phyloP scores from a whole-genome alignment of 2,113 vertebrate genomes.

The Poecile atricapillus region DNA sequence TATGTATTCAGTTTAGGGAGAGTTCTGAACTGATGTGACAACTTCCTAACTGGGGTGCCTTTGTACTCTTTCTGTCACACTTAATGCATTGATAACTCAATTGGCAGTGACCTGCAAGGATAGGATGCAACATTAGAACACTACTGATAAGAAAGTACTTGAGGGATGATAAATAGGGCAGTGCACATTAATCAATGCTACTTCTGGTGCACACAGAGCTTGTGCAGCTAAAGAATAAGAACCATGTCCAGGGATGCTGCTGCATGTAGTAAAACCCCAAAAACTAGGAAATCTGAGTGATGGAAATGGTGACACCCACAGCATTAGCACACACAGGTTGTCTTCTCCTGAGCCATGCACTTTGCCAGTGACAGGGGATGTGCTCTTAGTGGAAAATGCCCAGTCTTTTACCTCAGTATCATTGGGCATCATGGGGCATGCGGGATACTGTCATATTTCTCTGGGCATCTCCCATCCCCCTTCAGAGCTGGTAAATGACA shows the following conservation, averaged over 20 bases:
- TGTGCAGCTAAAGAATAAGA: not conserved
- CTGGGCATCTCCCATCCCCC: conserved; percentile 17
- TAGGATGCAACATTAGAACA: not conserved
- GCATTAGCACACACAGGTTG: not conserved
- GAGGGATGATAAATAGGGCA: not conserved
- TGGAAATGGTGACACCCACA: not conserved
- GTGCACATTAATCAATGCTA: not conserved
- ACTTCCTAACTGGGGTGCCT: not conserved
- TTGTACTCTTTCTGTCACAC: not conserved
- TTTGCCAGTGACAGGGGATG: not conserved
- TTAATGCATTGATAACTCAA: not conserved
- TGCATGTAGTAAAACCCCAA: not conserved
- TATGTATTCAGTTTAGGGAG: not conserved
- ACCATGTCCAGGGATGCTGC: not conserved
- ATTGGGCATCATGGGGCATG: not conserved
- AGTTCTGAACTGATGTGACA: not conserved
- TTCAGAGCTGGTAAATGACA: conserved; percentile 50
- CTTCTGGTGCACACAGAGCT: not conserved
- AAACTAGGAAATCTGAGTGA: not conserved
- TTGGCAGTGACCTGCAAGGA: not conserved
- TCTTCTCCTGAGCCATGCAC: not conserved
- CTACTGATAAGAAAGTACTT: not conserved
- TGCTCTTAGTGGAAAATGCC: not conserved
- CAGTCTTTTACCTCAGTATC: not conserved
- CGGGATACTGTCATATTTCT: not conserved